Evolutionary conservation across 2,888 invertebrate species (phyloP), one percentile per base, ranked within the genome.

Genomic region (Hypselothyrea guttata): DNA sequence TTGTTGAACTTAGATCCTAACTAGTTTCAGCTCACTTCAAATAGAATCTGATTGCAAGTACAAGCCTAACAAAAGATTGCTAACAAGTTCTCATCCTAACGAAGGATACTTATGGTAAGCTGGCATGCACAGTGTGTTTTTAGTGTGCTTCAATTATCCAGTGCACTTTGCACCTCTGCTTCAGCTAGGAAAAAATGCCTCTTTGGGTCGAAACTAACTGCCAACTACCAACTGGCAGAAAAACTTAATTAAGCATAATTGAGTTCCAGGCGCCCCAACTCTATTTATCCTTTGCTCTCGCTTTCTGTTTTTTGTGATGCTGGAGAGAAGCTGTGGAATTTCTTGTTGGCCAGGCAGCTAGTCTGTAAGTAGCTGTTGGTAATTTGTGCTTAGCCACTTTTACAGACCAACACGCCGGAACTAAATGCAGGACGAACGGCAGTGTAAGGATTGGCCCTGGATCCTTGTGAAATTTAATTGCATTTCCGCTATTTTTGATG

Each of bases 401-500:
- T 61, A 66, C 66, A 71, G 77, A 59, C 73, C 53, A 53, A 66
- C 76, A 69, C 82, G 48, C 75, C 40, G 59, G 16, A 38, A 7
- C 18, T 35, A 22, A n/a, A 27, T n/a, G 27, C 12, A 33, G 34
- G 35, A 4, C 27, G 16, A 35, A 12, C 7, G 4, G 35, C 9
- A 22, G 11, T 22, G 7, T 12, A 33, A 35, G 18, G n/a, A 16
- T 18, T 11, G n/a, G 38, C 18, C 8, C 4, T 1, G 38, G 51
- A 37, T 44, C 33, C 59, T 57, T 63, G 70, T 58, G 64, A 69
- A 75, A 82, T 81, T 84, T 84, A 81, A 81, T 81, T 81, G 81
- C 81, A 75, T 81, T 81, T 81, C 81, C 81, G 78, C 83, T 70
- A 62, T 71, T 84, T 84, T 79, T 82, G 74, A 84, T 81, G 84